Percentiles rank a stretch among this genome's conserved stretches.
Conservation (phyloP, 1,140 invertebrate species). For the Nasonia giraulti region DNA sequence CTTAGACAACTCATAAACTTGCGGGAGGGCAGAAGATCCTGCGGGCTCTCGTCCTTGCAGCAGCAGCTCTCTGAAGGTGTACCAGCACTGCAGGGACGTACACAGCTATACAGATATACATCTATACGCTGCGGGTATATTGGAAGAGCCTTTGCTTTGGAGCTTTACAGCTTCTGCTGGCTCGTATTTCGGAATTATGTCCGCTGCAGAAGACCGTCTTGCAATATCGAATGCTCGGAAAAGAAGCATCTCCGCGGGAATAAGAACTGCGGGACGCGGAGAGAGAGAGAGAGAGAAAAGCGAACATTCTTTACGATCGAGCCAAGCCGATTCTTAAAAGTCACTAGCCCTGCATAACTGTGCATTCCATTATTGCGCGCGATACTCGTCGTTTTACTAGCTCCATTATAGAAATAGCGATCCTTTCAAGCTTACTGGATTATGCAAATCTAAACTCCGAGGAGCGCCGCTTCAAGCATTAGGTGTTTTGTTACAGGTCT, state of each 20-base stretch:
- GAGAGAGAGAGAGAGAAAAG: neutral
- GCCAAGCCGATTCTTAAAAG: conserved; percentile 33
- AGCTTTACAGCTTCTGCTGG: conserved; percentile 44
- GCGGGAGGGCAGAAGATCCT: conserved; percentile 19
- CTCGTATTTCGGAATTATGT: conserved; percentile 52
- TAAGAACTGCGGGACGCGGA: conserved; percentile 12
- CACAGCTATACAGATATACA: neutral
- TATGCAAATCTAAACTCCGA: neutral
- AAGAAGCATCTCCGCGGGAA: conserved; percentile 9
- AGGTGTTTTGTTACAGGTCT: too few relatives aligned
- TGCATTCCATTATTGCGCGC: conserved; percentile 26
- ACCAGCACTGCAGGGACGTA: too few relatives aligned
- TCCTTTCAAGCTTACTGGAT: neutral
- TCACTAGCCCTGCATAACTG: conserved; percentile 12
- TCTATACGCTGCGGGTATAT: neutral
- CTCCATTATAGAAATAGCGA: neutral
- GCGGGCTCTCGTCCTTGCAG: neutral
- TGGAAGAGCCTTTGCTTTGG: conserved; percentile 40
- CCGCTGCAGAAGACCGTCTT: conserved; percentile 46
- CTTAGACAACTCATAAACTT: conserved; percentile 46
- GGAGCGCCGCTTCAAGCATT: too few relatives aligned
- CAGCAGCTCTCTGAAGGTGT: too few relatives aligned
- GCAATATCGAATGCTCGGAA: conserved; percentile 46
- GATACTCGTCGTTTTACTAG: neutral
- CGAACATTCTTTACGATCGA: conserved; percentile 15